Base-by-base conservation (phyloP, 35 echinoderm and acorn worm species). In the Hemicentrotus pulcherrimus region DNA sequence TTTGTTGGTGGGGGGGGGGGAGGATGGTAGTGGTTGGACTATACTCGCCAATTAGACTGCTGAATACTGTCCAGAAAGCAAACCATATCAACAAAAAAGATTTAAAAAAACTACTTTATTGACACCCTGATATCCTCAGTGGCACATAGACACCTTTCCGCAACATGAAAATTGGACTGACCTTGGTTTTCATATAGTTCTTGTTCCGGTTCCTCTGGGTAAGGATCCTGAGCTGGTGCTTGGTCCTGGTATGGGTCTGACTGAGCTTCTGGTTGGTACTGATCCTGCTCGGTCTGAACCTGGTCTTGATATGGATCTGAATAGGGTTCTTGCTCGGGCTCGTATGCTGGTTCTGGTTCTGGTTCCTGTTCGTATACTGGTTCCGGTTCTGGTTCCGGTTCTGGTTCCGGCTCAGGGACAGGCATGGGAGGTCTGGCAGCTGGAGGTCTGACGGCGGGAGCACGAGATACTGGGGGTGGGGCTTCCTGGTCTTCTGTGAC, bases 131-230 rank as follows among this genome's bases (percentile, higher is more conserved):
- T 11, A 14, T 10, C 12, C 50, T 55, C 50, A 11, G 15, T 55
- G 50, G 6, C 35, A 41, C 35, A 41, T 41, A 41, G 3, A 41
- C 35, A 41, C 35, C 35, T 1, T 1, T 41, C 35, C 35, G 35
- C 3, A 41, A 41, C 3, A n/a, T n/a, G n/a, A n/a, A n/a, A n/a
- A n/a, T n/a, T n/a, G n/a, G 9, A 33, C 88, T 90, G 33, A 92
- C 91, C 95, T 95, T 92, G 70, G 31, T 96, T 94, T 94, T 96
- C 92, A 94, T 90, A 94, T 31, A 94, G 55, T 33, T 94, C 91
- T 85, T 90, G 88, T 90, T 90, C 88, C 45, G 88, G 88, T 90
- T 90, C 88, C 32, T 90, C 46, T 24, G 47, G 92, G 92, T 55
- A 61, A 28, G 47, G 92, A 32, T 55, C 47, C 88, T 90, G 32